A percentile compares a stretch with the other conserved stretches of the same genome.
Evolutionary conservation across 2,797 vertebrate genomes (phyloP).

Genomic region (Chiropotes sagulatus): DNA sequence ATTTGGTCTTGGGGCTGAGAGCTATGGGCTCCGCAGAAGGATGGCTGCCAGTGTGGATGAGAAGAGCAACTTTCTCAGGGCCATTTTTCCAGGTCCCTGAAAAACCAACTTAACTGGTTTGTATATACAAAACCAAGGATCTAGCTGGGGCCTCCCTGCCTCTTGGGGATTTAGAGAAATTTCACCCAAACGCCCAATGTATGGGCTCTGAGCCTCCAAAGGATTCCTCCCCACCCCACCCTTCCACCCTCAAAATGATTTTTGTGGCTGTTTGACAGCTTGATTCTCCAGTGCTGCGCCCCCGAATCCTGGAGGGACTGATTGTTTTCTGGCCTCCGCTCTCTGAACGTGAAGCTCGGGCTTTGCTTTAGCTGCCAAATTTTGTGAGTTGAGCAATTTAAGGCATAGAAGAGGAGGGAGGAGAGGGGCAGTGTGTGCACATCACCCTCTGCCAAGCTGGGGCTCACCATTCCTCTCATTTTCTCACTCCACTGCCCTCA

Average conservation of each 20-base stretch:
- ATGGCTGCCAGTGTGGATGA: rapidly evolving
- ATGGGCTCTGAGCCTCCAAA: background rate
- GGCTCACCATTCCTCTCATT: background rate
- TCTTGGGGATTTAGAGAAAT: background rate
- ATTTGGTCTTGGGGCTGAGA: background rate
- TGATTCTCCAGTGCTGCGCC: background rate
- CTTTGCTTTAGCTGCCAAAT: rapidly evolving
- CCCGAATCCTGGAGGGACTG: rapidly evolving
- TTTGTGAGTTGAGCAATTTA: background rate
- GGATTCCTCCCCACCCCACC: background rate
- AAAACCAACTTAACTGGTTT: background rate
- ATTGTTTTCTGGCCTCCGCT: background rate
- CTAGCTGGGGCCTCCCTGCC: background rate
- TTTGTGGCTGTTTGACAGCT: background rate
- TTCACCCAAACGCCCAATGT: background rate
- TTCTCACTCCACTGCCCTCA: background rate
- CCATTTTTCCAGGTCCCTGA: background rate
- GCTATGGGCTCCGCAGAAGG: background rate
- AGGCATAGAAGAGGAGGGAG: rapidly evolving
- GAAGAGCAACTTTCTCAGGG: background rate
- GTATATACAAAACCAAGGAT: no score
- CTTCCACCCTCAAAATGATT: background rate
- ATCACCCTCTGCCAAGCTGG: background rate
- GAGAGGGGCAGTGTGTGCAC: rapidly evolving
- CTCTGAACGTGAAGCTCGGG: background rate